Percentiles rank a stretch among this genome's conserved stretches.
These are phyloP conservation scores for Tyrannus savana DNA, from an alignment of 2,113 vertebrate genomes.

Conservation along the genomic window DNA sequence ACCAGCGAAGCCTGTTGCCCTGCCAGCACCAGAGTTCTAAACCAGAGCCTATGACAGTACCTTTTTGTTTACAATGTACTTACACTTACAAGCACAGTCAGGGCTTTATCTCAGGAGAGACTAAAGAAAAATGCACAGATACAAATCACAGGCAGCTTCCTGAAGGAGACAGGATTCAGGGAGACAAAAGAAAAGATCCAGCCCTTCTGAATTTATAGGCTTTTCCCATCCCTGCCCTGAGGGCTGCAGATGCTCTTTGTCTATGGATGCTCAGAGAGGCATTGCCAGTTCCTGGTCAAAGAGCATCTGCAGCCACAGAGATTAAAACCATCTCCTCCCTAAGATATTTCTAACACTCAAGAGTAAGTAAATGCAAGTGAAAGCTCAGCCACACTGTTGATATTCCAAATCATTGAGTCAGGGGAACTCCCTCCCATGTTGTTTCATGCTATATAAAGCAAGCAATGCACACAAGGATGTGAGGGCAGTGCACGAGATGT, in stretches of 20 bases:
- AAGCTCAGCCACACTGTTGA: neutral
- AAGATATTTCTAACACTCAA: neutral
- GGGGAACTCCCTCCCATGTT: neutral
- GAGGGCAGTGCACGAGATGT: neutral
- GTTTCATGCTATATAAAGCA: slow-evolving; percentile 1
- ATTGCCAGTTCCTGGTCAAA: accelerated
- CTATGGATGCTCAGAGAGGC: neutral
- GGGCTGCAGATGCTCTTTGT: neutral
- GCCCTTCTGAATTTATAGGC: neutral
- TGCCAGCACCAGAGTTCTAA: neutral
- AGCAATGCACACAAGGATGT: neutral
- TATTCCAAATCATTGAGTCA: neutral
- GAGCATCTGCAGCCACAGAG: neutral
- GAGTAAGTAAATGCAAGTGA: slow-evolving; percentile 31
- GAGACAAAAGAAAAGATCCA: neutral
- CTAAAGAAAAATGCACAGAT: neutral
- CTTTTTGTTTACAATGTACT: neutral
- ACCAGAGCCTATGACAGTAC: neutral
- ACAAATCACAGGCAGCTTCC: neutral
- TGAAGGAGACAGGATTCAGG: neutral
- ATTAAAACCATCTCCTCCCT: neutral
- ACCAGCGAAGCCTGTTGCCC: neutral
- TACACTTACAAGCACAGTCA: neutral
- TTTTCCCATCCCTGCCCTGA: neutral
- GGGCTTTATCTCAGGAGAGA: neutral